phyloP scores from a whole-genome alignment of 64 coral and sea anemone species.

The Acropora yongei region DNA sequence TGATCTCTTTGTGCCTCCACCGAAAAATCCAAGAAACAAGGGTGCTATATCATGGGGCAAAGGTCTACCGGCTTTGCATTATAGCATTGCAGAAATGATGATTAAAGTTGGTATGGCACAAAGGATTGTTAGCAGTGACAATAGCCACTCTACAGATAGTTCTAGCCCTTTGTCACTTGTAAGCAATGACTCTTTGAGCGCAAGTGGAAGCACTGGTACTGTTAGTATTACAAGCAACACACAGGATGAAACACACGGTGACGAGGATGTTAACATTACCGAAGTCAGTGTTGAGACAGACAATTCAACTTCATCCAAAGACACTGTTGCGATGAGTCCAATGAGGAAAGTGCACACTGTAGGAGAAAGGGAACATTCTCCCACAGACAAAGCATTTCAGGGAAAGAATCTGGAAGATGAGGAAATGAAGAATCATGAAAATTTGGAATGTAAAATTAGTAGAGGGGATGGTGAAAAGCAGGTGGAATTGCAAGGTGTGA shows the following conservation, averaged over 20 bases:
- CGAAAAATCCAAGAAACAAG: constrained; percentile 1
- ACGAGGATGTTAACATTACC: not conserved
- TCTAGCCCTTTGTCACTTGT: constrained; percentile 52
- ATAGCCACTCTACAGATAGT: not conserved
- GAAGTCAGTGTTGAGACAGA: not conserved
- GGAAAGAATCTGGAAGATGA: not conserved
- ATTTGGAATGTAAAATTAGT: not conserved
- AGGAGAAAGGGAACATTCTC: not conserved
- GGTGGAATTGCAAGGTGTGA: not conserved
- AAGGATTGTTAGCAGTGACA: constrained; percentile 5
- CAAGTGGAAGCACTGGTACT: constrained; percentile 50
- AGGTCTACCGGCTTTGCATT: constrained; percentile 65
- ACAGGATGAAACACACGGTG: not conserved
- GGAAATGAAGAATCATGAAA: not conserved
- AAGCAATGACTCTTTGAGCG: constrained; percentile 41
- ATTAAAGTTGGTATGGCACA: constrained; percentile 63
- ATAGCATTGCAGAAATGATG: constrained; percentile 88
- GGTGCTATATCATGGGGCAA: not conserved
- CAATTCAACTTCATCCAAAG: constrained; percentile 20
- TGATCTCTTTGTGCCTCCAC: constrained; percentile 59
- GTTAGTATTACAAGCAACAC: constrained; percentile 58
- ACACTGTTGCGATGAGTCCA: not conserved
- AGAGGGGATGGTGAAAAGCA: not conserved
- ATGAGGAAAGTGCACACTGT: no score
- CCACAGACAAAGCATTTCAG: not conserved